Evolutionary conservation across 2,113 vertebrate genomes (phyloP).

Genomic region (Alexandromys fortis): DNA sequence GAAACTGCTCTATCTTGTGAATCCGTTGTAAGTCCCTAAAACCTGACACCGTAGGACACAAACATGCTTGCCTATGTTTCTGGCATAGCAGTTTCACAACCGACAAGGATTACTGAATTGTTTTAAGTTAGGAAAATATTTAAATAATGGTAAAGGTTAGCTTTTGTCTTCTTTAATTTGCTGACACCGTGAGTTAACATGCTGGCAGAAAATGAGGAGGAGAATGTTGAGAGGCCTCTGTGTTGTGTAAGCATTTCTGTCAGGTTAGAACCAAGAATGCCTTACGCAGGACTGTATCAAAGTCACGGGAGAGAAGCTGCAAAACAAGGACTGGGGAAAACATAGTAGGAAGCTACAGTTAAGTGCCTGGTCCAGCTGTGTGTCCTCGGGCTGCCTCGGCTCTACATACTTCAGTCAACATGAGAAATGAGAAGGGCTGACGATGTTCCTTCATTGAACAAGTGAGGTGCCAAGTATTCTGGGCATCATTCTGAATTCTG

Average conservation of each 20-base stretch:
- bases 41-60: background rate
- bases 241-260: slow-evolving; percentile 22
- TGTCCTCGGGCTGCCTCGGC: background rate
- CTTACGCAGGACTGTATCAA: background rate
- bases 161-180: slow-evolving; percentile 40
- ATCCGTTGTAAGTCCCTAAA: background rate
- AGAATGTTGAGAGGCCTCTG: background rate
- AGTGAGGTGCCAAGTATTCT: background rate
- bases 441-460: slow-evolving; percentile 14
- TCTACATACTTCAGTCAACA: slow-evolving; percentile 38
- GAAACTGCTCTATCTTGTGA: background rate
- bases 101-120: slow-evolving; percentile 28
- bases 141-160: slow-evolving; percentile 58
- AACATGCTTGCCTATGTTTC: background rate
- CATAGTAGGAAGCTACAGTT: background rate
- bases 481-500: slow-evolving; percentile 6
- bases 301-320: slow-evolving; percentile 45
- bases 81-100: background rate
- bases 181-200: slow-evolving; percentile 44
- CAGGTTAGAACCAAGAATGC: slow-evolving; percentile 40
- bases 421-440: slow-evolving; percentile 15
- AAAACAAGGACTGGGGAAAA: background rate
- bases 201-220: slow-evolving; percentile 21
- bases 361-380: background rate
- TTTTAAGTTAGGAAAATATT: slow-evolving; percentile 15